These are phyloP conservation scores for Polia nebulosa DNA, from an alignment of 2,888 invertebrate genomes.

Conservation along the genomic window DNA sequence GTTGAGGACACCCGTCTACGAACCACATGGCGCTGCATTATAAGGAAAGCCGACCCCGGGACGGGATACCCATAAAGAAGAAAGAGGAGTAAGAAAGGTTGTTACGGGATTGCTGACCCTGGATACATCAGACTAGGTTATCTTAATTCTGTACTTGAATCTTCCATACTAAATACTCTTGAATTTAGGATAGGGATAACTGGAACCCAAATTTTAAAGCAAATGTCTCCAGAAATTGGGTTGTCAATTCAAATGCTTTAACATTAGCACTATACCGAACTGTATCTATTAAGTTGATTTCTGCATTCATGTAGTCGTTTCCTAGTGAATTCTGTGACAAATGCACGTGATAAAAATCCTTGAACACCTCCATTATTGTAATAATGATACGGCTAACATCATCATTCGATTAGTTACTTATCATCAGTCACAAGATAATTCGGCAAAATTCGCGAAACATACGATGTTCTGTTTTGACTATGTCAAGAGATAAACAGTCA, in stretches of 20 bases:
- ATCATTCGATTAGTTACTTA: conserved; percentile 38
- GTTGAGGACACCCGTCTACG: too few relatives aligned
- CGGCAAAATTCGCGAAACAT: conserved; percentile 40
- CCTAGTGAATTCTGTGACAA: conserved; percentile 11
- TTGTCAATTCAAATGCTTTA: neutral
- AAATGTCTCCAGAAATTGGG: neutral
- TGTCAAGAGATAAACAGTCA: conserved; percentile 17
- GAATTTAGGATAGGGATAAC: neutral
- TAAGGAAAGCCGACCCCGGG: too few relatives aligned
- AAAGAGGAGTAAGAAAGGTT: too few relatives aligned
- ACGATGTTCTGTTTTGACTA: conserved; percentile 50
- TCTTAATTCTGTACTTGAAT: neutral
- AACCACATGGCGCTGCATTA: too few relatives aligned
- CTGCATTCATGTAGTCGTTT: conserved; percentile 1
- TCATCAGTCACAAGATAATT: conserved; percentile 24
- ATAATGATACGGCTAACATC: conserved; percentile 23
- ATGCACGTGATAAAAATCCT: conserved; percentile 32
- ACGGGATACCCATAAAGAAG: too few relatives aligned
- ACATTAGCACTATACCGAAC: neutral
- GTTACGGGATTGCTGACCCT: neutral
- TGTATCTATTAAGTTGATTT: conserved; percentile 3
- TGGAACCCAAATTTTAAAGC: neutral
- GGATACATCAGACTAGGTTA: neutral
- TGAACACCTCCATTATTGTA: conserved; percentile 44
- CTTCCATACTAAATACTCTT: neutral